Conservation (phyloP, 35 echinoderm and acorn worm genomes). For the Strongylocentrotus purpuratus region DNA sequence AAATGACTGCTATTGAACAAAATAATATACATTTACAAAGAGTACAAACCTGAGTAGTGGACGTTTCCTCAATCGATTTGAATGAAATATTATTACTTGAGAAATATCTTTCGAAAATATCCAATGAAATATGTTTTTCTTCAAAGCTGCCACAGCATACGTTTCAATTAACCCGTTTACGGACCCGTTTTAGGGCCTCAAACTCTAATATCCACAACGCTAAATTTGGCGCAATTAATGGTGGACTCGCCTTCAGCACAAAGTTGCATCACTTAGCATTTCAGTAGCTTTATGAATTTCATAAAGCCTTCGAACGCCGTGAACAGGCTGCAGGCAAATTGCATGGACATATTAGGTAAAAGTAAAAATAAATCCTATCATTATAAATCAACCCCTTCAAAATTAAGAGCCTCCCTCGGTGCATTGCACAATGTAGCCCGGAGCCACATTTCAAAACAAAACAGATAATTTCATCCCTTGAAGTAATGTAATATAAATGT, state of each 20-base stretch:
- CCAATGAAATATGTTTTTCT: too few species aligned
- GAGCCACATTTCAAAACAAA: not conserved
- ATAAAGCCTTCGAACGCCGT: not conserved
- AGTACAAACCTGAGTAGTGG: too few species aligned
- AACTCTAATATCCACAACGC: not conserved
- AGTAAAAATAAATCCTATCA: not conserved
- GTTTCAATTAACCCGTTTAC: not conserved
- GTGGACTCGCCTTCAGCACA: not conserved
- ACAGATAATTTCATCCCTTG: not conserved
- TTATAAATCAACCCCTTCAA: not conserved
- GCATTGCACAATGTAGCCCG: not conserved
- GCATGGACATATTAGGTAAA: not conserved
- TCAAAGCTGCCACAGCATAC: not conserved
- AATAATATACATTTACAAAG: too few species aligned
- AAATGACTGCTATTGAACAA: too few species aligned
- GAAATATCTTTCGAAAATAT: too few species aligned
- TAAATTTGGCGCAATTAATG: not conserved
- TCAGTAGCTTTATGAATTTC: not conserved
- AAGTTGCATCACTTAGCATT: not conserved
- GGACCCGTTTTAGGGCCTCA: not conserved
- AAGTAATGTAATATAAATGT: not conserved
- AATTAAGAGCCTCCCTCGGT: not conserved
- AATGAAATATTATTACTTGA: too few species aligned
- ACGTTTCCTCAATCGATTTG: too few species aligned
- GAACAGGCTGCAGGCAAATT: not conserved